These are phyloP conservation scores for Megaceryle torquata DNA, from an alignment of 2,113 vertebrate genomes.

Conservation along the genomic window DNA sequence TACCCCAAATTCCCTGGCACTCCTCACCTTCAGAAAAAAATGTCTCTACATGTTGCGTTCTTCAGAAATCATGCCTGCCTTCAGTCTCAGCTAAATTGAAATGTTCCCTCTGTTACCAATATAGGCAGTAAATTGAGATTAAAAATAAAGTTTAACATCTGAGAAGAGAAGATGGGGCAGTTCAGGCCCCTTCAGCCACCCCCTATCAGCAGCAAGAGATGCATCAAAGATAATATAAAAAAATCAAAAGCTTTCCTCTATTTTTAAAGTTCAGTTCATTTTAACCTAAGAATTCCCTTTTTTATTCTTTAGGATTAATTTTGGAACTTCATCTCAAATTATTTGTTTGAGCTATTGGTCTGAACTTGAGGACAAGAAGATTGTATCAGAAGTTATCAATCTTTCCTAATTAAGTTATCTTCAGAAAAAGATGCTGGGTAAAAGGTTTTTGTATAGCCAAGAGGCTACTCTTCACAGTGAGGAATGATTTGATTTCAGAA, in stretches of 20 bases:
- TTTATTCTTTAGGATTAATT: slow-evolving; percentile 24
- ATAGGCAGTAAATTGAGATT: not conserved
- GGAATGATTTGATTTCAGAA: slow-evolving; percentile 60
- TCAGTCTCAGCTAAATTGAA: not conserved
- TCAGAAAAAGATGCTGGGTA: slow-evolving; percentile 13
- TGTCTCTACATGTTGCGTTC: not conserved
- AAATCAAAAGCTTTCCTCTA: not conserved
- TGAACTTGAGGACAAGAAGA: slow-evolving; percentile 56
- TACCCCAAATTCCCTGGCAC: not conserved
- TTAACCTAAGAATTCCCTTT: slow-evolving; percentile 12
- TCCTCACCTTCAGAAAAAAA: not conserved
- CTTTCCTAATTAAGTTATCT: slow-evolving; percentile 69
- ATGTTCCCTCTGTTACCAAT: not conserved
- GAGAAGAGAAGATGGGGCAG: not conserved
- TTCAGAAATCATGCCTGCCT: not conserved
- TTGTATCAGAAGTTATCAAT: slow-evolving; percentile 63
- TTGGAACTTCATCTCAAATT: slow-evolving; percentile 36
- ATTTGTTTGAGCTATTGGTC: slow-evolving; percentile 50
- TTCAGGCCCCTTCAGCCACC: not conserved
- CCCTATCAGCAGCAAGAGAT: not conserved
- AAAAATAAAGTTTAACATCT: not conserved
- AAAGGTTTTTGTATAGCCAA: slow-evolving; percentile 59
- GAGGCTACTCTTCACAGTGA: slow-evolving; percentile 47
- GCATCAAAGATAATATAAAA: not conserved
- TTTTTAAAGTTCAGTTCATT: slow-evolving; percentile 27